Evolutionary conservation across 2,888 invertebrate genomes (phyloP), one percentile per base, ranked within the genome.

Genomic region (Corbicula japonica): DNA sequence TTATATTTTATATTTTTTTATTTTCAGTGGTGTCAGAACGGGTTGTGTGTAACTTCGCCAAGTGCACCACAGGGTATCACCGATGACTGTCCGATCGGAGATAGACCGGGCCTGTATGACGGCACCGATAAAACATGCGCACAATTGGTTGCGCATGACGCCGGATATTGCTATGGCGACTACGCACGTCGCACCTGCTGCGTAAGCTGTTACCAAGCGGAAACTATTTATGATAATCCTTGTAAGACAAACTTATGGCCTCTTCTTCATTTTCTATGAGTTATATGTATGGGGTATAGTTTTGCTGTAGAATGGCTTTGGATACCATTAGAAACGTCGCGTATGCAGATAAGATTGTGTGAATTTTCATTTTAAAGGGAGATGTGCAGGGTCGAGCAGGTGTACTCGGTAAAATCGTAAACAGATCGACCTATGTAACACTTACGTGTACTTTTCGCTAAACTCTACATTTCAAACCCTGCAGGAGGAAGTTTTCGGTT

Each of bases 21-120:
- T n/a, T n/a, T n/a, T n/a, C 38, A 87, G 87, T 82, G 84, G 79
- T 87, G 87, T 73, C 41, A 72, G 32, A 65, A 54, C 10, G 87
- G 87, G 5, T 46, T 34, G 15, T 87, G 87, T 72, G 73, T 78
- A 12, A 26, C 56, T 2, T 81, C 83, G 28, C n/a, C 75, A 32
- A 56, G 66, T 4, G 87, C 87, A 15, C 83, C 73, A 15, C 44
- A 18, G 18, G 44, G 70, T 50, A 62, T 76, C 32, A 6, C 38
- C 52, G 86, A 83, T 46, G 35, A 65, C 3, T 90, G 90, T 78
- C 83, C 84, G 32, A 83, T 83, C 41, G 90, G 90, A 10, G 87
- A 90, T 66, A 71, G 76, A 23, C 80, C 83, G n/a, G 81, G 84
- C 35, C 18, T 82, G 18, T 58, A 76, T 32, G 63, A 73, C 1